Evolutionary conservation across 2,888 invertebrate species (phyloP).

Genomic region (Brenthis hecate): DNA sequence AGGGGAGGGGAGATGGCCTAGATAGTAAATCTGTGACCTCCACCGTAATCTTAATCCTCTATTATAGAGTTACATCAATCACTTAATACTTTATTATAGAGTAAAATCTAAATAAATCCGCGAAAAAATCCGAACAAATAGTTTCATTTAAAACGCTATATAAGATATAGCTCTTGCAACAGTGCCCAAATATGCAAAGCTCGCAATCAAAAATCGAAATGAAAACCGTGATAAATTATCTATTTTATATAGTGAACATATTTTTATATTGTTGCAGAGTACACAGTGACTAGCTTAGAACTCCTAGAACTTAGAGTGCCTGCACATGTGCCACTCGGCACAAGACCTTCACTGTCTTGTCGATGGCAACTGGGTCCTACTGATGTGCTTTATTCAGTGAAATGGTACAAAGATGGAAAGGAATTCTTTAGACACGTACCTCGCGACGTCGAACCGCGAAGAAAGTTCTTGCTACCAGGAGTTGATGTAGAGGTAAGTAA

Average conservation of each 20-base stretch:
- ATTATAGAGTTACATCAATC: too few relatives aligned
- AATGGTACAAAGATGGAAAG: slow-evolving; percentile 95
- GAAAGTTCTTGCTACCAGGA: slow-evolving; percentile 90
- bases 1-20: too few relatives aligned
- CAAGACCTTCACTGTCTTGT: slow-evolving; percentile 89
- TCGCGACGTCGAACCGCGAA: slow-evolving; percentile 89
- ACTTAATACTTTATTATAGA: too few relatives aligned
- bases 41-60: too few relatives aligned
- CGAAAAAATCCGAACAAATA: too few relatives aligned
- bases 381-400: slow-evolving; percentile 92
- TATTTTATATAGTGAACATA: not conserved
- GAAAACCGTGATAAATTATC: too few relatives aligned
- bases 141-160: too few relatives aligned
- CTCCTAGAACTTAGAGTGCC: slow-evolving; percentile 91
- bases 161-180: too few relatives aligned
- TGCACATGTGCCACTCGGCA: slow-evolving; percentile 89
- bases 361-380: slow-evolving; percentile 90
- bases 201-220: too few relatives aligned
- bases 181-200: too few relatives aligned
- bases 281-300: slow-evolving; percentile 77
- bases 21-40: too few relatives aligned
- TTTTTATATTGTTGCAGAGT: slow-evolving; percentile 52
- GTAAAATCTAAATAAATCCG: too few relatives aligned
- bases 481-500: slow-evolving; percentile 91
- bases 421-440: slow-evolving; percentile 95